Evolutionary conservation across 92 coral and sea anemone genomes (phyloP).

Genomic region (Epizoanthus stellaris): DNA sequence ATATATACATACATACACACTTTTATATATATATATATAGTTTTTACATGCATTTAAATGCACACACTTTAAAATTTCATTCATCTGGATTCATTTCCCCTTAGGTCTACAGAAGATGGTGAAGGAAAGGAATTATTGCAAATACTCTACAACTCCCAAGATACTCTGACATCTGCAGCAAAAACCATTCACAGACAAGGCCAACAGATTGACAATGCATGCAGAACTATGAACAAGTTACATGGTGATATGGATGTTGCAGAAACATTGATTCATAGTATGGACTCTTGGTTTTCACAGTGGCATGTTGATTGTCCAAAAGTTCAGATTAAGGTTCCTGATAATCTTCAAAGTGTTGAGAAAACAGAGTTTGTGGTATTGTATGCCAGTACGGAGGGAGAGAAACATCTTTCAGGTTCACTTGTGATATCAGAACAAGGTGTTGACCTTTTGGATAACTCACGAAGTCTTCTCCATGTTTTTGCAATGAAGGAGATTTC

Average conservation of each 20-base stretch:
- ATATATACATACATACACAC: too few species aligned
- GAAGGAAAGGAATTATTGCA: constrained; percentile 66
- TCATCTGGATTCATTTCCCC: neutral
- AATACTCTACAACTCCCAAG: constrained; percentile 80
- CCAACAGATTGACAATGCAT: constrained; percentile 87
- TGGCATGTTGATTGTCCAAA: constrained; percentile 73
- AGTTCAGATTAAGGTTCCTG: constrained; percentile 68
- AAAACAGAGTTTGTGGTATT: constrained; percentile 81
- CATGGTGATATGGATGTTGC: constrained; percentile 91
- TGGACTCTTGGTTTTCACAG: constrained; percentile 86
- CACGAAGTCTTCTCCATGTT: constrained; percentile 55
- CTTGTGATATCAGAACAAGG: constrained; percentile 66
- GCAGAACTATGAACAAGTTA: constrained; percentile 87
- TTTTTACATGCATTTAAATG: too few species aligned
- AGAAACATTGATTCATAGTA: constrained; percentile 83
- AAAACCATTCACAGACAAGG: constrained; percentile 84
- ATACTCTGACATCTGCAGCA: constrained; percentile 74
- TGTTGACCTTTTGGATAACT: constrained; percentile 65
- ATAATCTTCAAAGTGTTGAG: constrained; percentile 41
- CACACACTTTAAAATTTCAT: neutral
- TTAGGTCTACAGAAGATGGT: constrained; percentile 28
- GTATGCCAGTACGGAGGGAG: constrained; percentile 69
- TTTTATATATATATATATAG: too few species aligned
- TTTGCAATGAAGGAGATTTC: constrained; percentile 74
- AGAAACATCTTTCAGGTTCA: constrained; percentile 77